Conservation (phyloP, 1,140 invertebrate genomes). For the Tachypleus tridentatus region DNA sequence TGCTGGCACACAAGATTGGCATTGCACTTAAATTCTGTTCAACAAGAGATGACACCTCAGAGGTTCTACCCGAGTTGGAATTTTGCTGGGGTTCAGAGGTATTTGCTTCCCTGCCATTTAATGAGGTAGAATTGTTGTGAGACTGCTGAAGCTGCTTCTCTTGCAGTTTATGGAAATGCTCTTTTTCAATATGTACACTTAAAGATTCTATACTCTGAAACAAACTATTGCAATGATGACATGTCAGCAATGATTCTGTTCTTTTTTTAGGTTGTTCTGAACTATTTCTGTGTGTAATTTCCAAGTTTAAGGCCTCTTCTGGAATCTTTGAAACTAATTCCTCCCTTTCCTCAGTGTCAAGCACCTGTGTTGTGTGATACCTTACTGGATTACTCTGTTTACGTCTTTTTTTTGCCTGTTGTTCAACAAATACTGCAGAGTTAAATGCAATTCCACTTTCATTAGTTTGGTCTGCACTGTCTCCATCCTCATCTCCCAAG, state of each 20-base stretch:
- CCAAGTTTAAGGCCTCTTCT: conserved; percentile 13
- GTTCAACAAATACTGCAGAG: conserved; percentile 16
- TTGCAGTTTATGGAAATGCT: conserved; percentile 27
- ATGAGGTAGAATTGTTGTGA: conserved; percentile 21
- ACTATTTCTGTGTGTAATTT: conserved; percentile 6
- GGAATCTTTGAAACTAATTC: conserved; percentile 6
- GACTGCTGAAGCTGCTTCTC: conserved; percentile 25
- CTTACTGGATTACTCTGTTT: conserved; percentile 33
- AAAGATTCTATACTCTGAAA: conserved; percentile 27
- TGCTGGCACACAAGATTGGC: conserved; percentile 1
- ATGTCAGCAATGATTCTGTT: conserved; percentile 15
- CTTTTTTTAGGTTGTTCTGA: neutral
- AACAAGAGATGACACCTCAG: neutral
- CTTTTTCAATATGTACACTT: conserved; percentile 28
- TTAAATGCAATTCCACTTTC: conserved; percentile 16
- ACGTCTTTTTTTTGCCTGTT: conserved; percentile 31
- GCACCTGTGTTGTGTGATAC: conserved; percentile 15
- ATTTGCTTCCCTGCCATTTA: conserved; percentile 12
- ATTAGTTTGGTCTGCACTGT: conserved; percentile 4
- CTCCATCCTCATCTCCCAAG: conserved; percentile 17
- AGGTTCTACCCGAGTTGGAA: neutral
- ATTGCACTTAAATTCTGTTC: neutral
- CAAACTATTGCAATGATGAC: conserved; percentile 25
- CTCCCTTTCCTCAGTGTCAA: conserved; percentile 13
- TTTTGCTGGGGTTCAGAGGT: conserved; percentile 14